Percentiles rank a stretch among this genome's conserved stretches.
These are phyloP conservation scores for Engraulis encrasicolus DNA, from an alignment of 2,113 vertebrate genomes.

Conservation along the genomic window DNA sequence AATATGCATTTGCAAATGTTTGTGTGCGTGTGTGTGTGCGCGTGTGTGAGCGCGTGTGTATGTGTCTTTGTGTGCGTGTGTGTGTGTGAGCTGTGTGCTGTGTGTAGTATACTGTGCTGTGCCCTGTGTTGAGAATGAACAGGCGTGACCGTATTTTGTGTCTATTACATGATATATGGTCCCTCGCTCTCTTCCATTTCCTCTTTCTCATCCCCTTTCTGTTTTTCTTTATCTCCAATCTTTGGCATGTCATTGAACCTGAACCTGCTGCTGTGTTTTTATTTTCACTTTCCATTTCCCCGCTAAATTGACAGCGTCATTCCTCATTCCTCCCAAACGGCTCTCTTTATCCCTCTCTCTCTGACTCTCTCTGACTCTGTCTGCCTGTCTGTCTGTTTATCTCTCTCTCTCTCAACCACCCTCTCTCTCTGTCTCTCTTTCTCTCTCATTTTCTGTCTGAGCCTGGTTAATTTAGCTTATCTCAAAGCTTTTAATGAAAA, in stretches of 20 bases:
- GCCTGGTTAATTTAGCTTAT: too few species aligned
- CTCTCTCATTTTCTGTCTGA: not conserved
- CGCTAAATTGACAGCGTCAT: not conserved
- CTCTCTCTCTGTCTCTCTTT: not conserved
- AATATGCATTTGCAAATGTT: too few species aligned
- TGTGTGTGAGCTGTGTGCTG: too few species aligned
- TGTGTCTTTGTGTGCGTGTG: too few species aligned
- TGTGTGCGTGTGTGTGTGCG: too few species aligned
- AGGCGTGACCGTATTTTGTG: too few species aligned
- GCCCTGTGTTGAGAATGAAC: not conserved
- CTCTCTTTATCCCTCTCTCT: conserved; percentile 2
- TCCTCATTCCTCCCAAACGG: not conserved
- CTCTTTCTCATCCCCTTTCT: not conserved
- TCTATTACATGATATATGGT: too few species aligned
- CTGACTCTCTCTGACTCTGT: not conserved
- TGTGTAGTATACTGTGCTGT: too few species aligned
- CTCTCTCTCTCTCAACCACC: not conserved
- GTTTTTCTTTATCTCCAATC: not conserved
- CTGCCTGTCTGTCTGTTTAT: not conserved
- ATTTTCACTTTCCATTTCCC: not conserved
- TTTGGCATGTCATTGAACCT: not conserved
- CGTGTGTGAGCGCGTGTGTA: too few species aligned
- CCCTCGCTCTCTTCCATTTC: too few species aligned
- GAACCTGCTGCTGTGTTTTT: not conserved
- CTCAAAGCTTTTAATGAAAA: too few species aligned